Percentiles rank a stretch among this genome's conserved stretches.
These are phyloP conservation scores for Chelonus insularis DNA, from an alignment of 1,140 invertebrate species.

Conservation along the genomic window DNA sequence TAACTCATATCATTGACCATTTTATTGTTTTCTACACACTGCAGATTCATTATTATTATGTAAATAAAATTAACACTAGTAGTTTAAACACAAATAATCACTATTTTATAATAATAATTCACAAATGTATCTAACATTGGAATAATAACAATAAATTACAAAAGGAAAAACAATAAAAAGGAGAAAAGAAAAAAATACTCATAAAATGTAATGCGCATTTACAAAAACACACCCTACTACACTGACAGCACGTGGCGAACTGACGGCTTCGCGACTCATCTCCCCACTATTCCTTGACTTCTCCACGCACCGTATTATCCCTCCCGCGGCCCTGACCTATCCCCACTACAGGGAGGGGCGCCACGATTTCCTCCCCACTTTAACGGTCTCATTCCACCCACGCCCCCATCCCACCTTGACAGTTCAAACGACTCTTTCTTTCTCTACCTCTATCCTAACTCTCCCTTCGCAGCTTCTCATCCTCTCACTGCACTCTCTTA, in stretches of 20 bases:
- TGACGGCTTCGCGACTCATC: slow-evolving; percentile 46
- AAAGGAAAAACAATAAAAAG: no score
- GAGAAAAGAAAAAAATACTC: no score
- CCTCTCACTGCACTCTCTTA: slow-evolving; percentile 28
- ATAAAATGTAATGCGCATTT: no score
- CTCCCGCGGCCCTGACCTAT: slow-evolving; percentile 39
- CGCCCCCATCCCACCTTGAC: slow-evolving; percentile 49
- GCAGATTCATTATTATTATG: no score
- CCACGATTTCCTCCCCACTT: slow-evolving; percentile 38
- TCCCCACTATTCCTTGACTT: slow-evolving; percentile 27
- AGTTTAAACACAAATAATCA: no score
- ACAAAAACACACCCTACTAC: slow-evolving; percentile 47
- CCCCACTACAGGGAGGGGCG: slow-evolving; percentile 43
- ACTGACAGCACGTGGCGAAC: slow-evolving; percentile 60
- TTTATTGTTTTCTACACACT: no score
- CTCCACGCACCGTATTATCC: slow-evolving; percentile 12
- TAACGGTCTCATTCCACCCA: slow-evolving; percentile 48
- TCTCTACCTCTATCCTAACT: slow-evolving; percentile 25
- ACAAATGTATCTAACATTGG: no score
- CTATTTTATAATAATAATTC: no score
- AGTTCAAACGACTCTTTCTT: slow-evolving; percentile 30
- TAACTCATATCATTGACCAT: no score
- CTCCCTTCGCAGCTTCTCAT: not conserved
- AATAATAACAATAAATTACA: no score
- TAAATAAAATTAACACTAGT: no score